Conservation (phyloP, 2,113 vertebrate genomes). For the Dendropsophus ebraccatus region DNA sequence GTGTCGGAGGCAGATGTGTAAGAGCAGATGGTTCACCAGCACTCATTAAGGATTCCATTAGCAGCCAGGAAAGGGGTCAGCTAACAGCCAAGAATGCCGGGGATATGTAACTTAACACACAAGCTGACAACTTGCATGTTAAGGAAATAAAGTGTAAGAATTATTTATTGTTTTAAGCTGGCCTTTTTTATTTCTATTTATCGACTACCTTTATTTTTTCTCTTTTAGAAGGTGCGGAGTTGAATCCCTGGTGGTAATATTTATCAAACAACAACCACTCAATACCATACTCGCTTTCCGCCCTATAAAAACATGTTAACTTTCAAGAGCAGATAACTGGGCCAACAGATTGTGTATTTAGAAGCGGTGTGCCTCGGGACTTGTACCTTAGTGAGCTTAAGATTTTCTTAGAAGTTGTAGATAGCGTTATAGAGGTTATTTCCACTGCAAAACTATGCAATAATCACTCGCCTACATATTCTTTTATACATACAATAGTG, state of each 20-base stretch:
- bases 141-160: constrained; percentile 46
- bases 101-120: constrained; percentile 55
- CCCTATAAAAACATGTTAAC: constrained; percentile 23
- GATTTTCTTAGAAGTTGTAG: constrained; percentile 31
- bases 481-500: background rate
- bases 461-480: background rate
- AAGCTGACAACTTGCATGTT: constrained; percentile 53
- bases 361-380: constrained; percentile 11
- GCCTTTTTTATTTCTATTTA: constrained; percentile 29
- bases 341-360: constrained; percentile 15
- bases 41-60: constrained; percentile 59
- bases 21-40: constrained; percentile 55
- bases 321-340: constrained; percentile 22
- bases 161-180: constrained; percentile 34
- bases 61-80: constrained; percentile 53
- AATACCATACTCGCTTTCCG: background rate
- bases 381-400: constrained; percentile 8
- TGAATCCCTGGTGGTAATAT: constrained; percentile 28
- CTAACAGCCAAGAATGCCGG: constrained; percentile 51
- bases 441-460: constrained; percentile 2
- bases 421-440: background rate
- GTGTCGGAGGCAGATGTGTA: constrained; percentile 54
- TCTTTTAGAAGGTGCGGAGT: background rate
- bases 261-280: constrained; percentile 23
- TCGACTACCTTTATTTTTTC: constrained; percentile 31